These are phyloP conservation scores for Xenus cinereus DNA, from an alignment of 2,113 vertebrate species.

Conservation along the genomic window DNA sequence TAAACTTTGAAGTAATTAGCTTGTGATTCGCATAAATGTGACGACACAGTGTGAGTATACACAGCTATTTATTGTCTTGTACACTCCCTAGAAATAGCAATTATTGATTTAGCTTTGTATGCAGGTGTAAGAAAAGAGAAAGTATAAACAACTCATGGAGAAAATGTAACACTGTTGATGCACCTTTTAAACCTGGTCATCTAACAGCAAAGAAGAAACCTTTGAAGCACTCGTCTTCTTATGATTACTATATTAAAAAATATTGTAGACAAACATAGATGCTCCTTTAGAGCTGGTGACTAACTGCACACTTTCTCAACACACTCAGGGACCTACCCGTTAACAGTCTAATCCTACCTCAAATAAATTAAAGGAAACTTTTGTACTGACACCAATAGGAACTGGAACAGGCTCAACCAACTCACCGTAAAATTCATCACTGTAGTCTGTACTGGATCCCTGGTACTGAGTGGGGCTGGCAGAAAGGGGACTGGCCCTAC, in stretches of 20 bases:
- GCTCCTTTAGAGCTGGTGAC: constrained; percentile 22
- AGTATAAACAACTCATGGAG: neutral
- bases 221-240: neutral
- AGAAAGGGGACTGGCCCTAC: neutral
- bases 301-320: neutral
- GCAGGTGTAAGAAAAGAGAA: neutral
- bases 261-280: constrained; percentile 14
- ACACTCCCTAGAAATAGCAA: constrained; percentile 1
- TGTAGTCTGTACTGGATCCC: neutral
- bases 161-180: neutral
- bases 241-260: neutral
- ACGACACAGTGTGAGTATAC: neutral
- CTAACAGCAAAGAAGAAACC: neutral
- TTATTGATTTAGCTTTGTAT: constrained; percentile 19
- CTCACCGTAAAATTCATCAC: rapidly evolving
- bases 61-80: neutral
- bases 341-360: neutral
- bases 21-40: neutral
- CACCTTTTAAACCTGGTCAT: neutral
- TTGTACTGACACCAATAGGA: neutral
- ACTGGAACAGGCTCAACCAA: neutral
- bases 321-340: neutral
- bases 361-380: neutral
- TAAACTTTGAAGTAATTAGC: constrained; percentile 36
- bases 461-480: neutral